Conservation (phyloP, 2,797 vertebrate species). For the Enteromius viviparus region DNA sequence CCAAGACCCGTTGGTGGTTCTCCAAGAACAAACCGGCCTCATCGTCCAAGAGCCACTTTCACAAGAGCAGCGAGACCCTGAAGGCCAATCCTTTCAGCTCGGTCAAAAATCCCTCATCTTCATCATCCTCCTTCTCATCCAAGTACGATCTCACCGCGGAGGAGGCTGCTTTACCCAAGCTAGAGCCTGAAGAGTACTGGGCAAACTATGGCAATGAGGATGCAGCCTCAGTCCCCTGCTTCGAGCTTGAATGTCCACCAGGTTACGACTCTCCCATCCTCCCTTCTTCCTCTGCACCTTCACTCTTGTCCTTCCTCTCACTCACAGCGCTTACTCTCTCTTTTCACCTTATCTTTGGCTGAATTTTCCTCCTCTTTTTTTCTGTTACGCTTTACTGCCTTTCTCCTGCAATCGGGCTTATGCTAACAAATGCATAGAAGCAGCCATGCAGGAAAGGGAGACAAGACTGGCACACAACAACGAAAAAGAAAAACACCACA, state of each 20-base stretch:
- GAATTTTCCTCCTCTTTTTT: slow-evolving; percentile 58
- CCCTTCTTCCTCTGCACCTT: slow-evolving; percentile 59
- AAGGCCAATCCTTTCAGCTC: slow-evolving; percentile 74
- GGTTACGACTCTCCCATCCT: slow-evolving; percentile 70
- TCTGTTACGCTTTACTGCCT: slow-evolving; percentile 39
- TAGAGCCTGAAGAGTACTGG: slow-evolving; percentile 88
- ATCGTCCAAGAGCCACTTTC: slow-evolving; percentile 74
- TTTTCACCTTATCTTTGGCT: slow-evolving; percentile 77
- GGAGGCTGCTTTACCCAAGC: slow-evolving; percentile 84
- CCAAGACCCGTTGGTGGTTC: slow-evolving; percentile 81
- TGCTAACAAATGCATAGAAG: slow-evolving; percentile 60
- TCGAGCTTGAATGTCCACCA: slow-evolving; percentile 77
- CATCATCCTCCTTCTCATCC: slow-evolving; percentile 65
- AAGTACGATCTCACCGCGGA: slow-evolving; percentile 86
- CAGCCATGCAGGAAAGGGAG: slow-evolving; percentile 39
- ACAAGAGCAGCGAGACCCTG: slow-evolving; percentile 74
- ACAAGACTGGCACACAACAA: slow-evolving; percentile 41
- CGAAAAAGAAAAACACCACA: slow-evolving; percentile 1
- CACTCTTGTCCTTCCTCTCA: slow-evolving; percentile 65
- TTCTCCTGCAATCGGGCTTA: slow-evolving; percentile 33
- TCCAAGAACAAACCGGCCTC: slow-evolving; percentile 79
- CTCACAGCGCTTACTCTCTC: slow-evolving; percentile 66
- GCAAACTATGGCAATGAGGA: slow-evolving; percentile 87
- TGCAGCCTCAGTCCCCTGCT: slow-evolving; percentile 76
- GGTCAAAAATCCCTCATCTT: slow-evolving; percentile 68